phyloP scores from a whole-genome alignment of 2,113 vertebrate species.

The Sylvia atricapilla region DNA sequence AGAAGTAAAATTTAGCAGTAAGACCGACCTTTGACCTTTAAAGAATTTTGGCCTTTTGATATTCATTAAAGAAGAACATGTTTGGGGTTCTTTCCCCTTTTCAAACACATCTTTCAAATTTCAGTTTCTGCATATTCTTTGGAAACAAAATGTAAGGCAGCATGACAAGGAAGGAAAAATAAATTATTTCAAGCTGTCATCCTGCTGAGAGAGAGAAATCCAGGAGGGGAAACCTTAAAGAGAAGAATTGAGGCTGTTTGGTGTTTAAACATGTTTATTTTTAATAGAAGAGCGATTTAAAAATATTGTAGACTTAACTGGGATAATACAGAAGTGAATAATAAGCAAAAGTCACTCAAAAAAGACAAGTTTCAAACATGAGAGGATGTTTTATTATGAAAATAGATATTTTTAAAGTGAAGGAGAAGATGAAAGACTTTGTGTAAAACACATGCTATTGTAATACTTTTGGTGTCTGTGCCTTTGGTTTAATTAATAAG shows the following conservation, averaged over 20 bases:
- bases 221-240: conserved; percentile 48
- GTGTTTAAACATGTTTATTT: conserved; percentile 68
- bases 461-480: conserved; percentile 49
- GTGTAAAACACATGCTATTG: conserved; percentile 65
- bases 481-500: conserved; percentile 63
- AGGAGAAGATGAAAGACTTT: conserved; percentile 56
- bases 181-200: conserved; percentile 59
- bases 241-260: conserved; percentile 50
- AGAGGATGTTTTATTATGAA: conserved; percentile 59
- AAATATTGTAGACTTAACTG: conserved; percentile 70
- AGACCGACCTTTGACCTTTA: background rate
- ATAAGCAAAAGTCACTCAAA: conserved; percentile 65
- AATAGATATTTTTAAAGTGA: conserved; percentile 60
- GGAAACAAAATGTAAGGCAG: conserved; percentile 21
- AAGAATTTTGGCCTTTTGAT: background rate
- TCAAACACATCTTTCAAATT: conserved; percentile 26
- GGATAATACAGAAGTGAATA: conserved; percentile 53
- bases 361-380: conserved; percentile 69
- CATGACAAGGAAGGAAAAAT: conserved; percentile 48
- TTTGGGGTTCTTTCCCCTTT: background rate
- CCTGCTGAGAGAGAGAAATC: conserved; percentile 64
- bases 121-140: background rate
- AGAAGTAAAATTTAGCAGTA: background rate
- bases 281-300: conserved; percentile 66
- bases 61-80: background rate